Evolutionary conservation across 2,113 vertebrate genomes (phyloP).

Genomic region (Chrysochloris asiatica): DNA sequence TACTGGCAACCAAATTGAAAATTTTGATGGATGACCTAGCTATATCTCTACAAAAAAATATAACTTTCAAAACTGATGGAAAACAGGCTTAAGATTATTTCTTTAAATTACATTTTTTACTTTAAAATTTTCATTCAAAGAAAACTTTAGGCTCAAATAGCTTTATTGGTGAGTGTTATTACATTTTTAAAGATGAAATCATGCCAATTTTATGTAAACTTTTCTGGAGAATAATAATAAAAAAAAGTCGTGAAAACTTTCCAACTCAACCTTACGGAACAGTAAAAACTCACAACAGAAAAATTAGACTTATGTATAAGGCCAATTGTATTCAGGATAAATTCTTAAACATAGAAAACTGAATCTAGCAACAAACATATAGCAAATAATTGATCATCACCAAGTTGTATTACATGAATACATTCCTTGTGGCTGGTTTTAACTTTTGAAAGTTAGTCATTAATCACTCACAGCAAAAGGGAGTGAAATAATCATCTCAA

Average conservation of each 20-base stretch:
- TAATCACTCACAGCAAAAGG: not conserved
- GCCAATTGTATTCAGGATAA: not conserved
- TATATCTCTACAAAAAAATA: not conserved
- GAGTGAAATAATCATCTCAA: not conserved
- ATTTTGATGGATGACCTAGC: not conserved
- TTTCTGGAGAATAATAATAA: not conserved
- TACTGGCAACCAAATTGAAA: not conserved
- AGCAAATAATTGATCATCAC: not conserved
- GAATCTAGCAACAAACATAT: not conserved
- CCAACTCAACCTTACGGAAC: not conserved
- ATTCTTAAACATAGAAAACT: not conserved
- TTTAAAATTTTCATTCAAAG: too few relatives aligned
- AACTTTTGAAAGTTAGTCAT: constrained; percentile 33
- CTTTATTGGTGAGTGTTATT: not conserved
- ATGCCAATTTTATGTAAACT: not conserved
- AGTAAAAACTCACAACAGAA: not conserved
- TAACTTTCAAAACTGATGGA: too few relatives aligned
- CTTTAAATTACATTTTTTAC: too few relatives aligned
- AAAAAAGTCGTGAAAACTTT: not conserved
- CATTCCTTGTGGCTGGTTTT: not conserved
- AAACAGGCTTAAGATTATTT: too few relatives aligned
- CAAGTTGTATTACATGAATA: not conserved
- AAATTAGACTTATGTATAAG: not conserved
- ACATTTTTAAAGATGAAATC: not conserved
- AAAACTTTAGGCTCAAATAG: too few relatives aligned